Conservation (phyloP, 2,113 vertebrate species). For the Hystrix cristata region DNA sequence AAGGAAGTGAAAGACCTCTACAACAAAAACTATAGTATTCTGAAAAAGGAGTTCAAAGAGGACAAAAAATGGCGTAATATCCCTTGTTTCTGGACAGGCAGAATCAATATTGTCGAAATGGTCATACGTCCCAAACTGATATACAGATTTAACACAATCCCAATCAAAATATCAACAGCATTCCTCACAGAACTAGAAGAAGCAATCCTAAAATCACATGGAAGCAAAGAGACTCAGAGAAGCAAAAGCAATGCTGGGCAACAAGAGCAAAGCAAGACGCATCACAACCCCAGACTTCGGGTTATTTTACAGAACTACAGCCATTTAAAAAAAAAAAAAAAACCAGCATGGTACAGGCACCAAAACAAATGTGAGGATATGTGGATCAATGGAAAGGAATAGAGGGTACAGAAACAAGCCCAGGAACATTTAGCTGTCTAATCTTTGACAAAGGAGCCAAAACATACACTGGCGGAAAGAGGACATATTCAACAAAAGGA, state of each 20-base stretch:
- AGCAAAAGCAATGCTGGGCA: background rate
- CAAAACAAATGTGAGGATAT: background rate
- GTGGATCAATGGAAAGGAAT: background rate
- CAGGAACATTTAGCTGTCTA: background rate
- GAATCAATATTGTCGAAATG: background rate
- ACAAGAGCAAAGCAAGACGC: background rate
- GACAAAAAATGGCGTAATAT: background rate
- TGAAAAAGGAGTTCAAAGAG: background rate
- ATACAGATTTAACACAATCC: background rate
- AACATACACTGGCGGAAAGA: background rate
- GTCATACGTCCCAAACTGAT: background rate
- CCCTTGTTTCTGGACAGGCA: background rate
- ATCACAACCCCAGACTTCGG: background rate
- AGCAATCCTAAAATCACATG: background rate
- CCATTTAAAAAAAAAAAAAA: background rate
- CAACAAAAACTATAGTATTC: background rate
- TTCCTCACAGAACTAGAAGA: background rate
- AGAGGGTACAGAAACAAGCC: background rate
- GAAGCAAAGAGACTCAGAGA: background rate
- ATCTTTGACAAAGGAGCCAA: background rate
- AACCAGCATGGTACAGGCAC: background rate
- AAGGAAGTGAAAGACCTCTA: background rate
- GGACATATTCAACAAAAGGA: background rate
- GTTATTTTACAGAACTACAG: background rate
- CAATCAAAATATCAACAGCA: background rate